These are phyloP conservation scores for Callipepla californica DNA, from an alignment of 2,113 vertebrate genomes.

Conservation along the genomic window DNA sequence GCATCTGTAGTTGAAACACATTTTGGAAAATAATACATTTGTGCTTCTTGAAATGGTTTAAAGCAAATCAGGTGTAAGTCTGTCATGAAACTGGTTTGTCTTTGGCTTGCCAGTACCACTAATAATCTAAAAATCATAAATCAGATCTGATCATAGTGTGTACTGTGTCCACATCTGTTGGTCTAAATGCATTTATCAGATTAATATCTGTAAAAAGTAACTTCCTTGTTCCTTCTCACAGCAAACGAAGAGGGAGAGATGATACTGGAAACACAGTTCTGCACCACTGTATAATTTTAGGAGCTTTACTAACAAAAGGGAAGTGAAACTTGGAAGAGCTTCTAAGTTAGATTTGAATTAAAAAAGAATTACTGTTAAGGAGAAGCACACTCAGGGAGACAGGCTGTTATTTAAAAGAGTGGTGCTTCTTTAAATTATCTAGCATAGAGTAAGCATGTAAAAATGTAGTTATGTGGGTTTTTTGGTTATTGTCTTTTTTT, in stretches of 20 bases:
- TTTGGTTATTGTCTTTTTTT: neutral
- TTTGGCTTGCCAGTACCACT: neutral
- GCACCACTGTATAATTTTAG: neutral
- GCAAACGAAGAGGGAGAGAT: neutral
- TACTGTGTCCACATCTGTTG: neutral
- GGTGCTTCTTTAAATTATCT: neutral
- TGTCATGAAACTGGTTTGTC: neutral
- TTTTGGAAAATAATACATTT: neutral
- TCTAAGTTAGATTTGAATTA: neutral
- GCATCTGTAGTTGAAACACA: neutral
- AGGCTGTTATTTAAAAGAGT: neutral
- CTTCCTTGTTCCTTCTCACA: neutral
- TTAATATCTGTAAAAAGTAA: neutral
- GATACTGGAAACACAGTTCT: neutral
- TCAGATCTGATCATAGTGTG: rapidly evolving
- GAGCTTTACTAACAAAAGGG: neutral
- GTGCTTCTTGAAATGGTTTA: neutral
- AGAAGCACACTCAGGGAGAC: neutral
- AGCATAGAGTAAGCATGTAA: neutral
- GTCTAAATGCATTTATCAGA: neutral
- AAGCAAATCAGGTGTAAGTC: neutral
- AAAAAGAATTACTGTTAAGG: neutral
- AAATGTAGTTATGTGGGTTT: neutral
- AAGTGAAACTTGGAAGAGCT: neutral
- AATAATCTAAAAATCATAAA: neutral